A percentile compares a stretch with the other conserved stretches of the same genome.
phyloP scores from a whole-genome alignment of 2,888 invertebrate species.

The Aproaerema taeniolella region DNA sequence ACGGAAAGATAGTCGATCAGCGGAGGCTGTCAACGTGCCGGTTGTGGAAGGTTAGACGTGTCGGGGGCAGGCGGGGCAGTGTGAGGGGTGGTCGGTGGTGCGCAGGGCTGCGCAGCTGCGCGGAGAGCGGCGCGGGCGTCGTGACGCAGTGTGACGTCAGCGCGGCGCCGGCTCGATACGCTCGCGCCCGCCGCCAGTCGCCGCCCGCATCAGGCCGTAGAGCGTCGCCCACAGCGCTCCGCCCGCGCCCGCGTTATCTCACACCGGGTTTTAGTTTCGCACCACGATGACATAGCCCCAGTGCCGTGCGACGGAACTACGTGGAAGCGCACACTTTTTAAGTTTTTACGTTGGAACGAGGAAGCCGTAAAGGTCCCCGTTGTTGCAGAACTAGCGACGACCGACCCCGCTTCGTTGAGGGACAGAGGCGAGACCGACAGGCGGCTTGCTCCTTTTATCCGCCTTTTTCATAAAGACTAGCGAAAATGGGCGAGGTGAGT shows the following conservation, averaged over 20 bases:
- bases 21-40: constrained; percentile 58
- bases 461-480: constrained; percentile 71
- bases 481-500: constrained; percentile 78
- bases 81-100: constrained; percentile 38
- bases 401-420: constrained; percentile 67
- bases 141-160: constrained; percentile 85
- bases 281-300: constrained; percentile 74
- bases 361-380: constrained; percentile 70
- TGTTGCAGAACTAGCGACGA: constrained; percentile 75
- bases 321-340: constrained; percentile 72
- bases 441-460: constrained; percentile 70
- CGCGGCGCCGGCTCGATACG: constrained; percentile 82
- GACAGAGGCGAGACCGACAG: constrained; percentile 68
- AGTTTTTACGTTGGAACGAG: constrained; percentile 69
- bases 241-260: constrained; percentile 62
- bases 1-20: constrained; percentile 45
- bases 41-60: constrained; percentile 68
- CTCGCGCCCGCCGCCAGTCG: constrained; percentile 78
- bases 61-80: constrained; percentile 33
- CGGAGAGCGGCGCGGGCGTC: constrained; percentile 70
- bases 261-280: constrained; percentile 74
- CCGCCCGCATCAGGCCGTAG: constrained; percentile 73
- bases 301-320: constrained; percentile 69
- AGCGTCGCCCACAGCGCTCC: constrained; percentile 66
- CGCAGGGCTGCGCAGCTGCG: constrained; percentile 48